A percentile compares a stretch with the other conserved stretches of the same genome.
Conservation (phyloP, 2,888 invertebrate species). For the Eupithecia pulchellata region DNA sequence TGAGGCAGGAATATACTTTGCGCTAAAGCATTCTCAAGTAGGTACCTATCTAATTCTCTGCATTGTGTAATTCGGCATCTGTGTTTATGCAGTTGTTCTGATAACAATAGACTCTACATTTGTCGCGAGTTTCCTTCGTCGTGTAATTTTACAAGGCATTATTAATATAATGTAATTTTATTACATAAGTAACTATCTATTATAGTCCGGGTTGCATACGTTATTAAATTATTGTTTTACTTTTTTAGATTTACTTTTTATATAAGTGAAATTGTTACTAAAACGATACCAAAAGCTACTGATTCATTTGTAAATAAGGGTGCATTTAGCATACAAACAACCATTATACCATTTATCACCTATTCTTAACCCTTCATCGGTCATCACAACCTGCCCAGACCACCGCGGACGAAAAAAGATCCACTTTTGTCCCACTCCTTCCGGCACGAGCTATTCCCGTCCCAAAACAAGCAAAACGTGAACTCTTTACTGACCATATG, state of each 20-base stretch:
- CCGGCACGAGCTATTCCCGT: constrained; percentile 67
- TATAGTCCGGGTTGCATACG: neutral
- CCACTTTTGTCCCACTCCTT: constrained; percentile 69
- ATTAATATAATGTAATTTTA: no score
- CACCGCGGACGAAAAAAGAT: constrained; percentile 71
- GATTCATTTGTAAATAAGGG: neutral
- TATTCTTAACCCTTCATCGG: constrained; percentile 49
- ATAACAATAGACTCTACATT: constrained; percentile 31
- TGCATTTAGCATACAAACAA: constrained; percentile 2
- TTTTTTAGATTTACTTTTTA: neutral
- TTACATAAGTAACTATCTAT: no score
- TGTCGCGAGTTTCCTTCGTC: neutral
- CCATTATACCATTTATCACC: constrained; percentile 19
- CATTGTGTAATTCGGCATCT: constrained; percentile 17
- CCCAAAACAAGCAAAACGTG: constrained; percentile 56
- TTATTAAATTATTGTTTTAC: no score
- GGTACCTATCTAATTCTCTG: neutral
- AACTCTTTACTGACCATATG: constrained; percentile 70
- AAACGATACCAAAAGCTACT: neutral
- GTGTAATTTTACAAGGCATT: neutral
- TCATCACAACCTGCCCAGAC: constrained; percentile 54
- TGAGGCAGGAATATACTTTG: no score
- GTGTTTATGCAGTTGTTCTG: constrained; percentile 33
- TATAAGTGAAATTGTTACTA: neutral
- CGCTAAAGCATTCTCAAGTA: neutral